These are phyloP conservation scores for Merops nubicus DNA, from an alignment of 2,113 vertebrate genomes.

Conservation along the genomic window DNA sequence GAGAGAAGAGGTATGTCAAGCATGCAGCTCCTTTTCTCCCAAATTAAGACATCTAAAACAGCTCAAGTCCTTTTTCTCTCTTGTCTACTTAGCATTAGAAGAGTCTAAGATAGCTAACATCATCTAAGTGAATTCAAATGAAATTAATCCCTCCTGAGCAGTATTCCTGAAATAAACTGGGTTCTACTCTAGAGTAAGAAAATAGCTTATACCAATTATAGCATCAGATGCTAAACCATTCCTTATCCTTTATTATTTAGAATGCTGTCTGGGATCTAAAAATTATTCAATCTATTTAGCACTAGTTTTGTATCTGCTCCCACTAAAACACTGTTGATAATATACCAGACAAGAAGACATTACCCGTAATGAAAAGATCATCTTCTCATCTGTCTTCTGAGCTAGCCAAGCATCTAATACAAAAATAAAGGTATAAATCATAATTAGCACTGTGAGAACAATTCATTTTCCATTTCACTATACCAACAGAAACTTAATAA, in stretches of 20 bases:
- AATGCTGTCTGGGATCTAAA: neutral
- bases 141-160: neutral
- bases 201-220: neutral
- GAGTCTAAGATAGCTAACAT: neutral
- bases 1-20: neutral
- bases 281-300: neutral
- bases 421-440: neutral
- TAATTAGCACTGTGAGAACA: neutral
- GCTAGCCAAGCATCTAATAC: neutral
- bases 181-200: neutral
- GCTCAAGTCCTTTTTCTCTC: neutral
- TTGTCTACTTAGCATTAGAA: neutral
- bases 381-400: neutral
- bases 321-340: neutral
- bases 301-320: neutral
- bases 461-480: neutral
- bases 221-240: neutral
- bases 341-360: neutral
- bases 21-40: neutral
- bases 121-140: neutral
- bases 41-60: neutral
- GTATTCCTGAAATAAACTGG: neutral
- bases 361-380: neutral
- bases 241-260: neutral
- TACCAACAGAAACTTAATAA: neutral